phyloP scores from a whole-genome alignment of 2,888 invertebrate species.

The Meiosimyza platycephala region DNA sequence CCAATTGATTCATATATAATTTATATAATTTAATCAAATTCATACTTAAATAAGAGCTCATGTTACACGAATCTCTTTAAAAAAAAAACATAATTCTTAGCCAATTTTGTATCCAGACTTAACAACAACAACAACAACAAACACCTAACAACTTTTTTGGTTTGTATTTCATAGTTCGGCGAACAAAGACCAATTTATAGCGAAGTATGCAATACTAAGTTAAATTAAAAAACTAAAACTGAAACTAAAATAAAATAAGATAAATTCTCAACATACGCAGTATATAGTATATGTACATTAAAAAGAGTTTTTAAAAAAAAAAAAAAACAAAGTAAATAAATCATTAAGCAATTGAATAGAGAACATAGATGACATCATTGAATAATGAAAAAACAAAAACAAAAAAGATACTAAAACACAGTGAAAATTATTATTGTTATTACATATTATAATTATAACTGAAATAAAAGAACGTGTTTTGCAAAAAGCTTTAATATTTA shows the following conservation, averaged over 20 bases:
- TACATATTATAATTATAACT: constrained; percentile 51
- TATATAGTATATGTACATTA: no score
- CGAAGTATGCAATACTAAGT: constrained; percentile 40
- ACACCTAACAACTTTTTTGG: constrained; percentile 26
- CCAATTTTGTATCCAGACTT: constrained; percentile 4
- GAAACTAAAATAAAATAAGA: constrained; percentile 39
- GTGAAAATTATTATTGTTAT: constrained; percentile 16
- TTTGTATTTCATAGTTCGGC: constrained; percentile 27
- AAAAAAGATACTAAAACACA: no score
- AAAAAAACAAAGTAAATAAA: constrained; percentile 35
- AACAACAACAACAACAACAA: constrained; percentile 32
- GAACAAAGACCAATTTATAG: constrained; percentile 49
- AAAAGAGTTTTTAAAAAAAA: constrained; percentile 20
- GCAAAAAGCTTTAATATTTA: constrained; percentile 68
- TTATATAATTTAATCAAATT: no score
- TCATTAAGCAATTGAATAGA: constrained; percentile 9
- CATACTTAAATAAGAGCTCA: background rate
- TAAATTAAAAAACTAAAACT: constrained; percentile 33
- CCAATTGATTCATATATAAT: no score
- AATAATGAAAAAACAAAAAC: background rate
- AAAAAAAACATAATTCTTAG: constrained; percentile 28
- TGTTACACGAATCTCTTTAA: background rate
- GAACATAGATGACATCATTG: constrained; percentile 13
- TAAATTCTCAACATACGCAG: constrained; percentile 12
- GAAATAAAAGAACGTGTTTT: constrained; percentile 65